Percentiles rank a stretch among this genome's conserved stretches.
Conservation (phyloP, 2,113 vertebrate genomes). For the Morone saxatilis region DNA sequence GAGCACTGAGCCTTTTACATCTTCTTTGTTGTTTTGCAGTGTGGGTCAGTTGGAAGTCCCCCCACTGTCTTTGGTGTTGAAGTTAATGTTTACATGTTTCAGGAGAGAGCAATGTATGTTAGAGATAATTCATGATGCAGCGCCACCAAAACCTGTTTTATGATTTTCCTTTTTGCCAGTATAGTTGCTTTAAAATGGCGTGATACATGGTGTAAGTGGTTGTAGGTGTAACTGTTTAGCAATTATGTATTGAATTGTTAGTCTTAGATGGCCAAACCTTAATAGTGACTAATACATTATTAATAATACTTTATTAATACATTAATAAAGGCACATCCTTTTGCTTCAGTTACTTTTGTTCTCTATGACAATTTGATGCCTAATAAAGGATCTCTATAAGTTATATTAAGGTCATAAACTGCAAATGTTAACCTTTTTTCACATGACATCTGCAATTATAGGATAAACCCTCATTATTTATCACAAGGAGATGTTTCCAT, state of each 20-base stretch:
- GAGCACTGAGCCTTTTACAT: not conserved
- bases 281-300: not conserved
- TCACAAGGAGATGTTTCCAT: conserved; percentile 25
- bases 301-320: no score
- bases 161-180: not conserved
- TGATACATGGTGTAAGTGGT: not conserved
- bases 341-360: conserved; percentile 18
- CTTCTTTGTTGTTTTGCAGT: not conserved
- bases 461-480: conserved; percentile 21
- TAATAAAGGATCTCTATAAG: conserved; percentile 1
- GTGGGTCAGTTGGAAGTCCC: not conserved
- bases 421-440: conserved; percentile 23
- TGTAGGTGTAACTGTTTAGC: no score
- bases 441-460: conserved; percentile 35
- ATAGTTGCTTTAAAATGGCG: not conserved
- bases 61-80: conserved; percentile 10
- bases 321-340: not conserved
- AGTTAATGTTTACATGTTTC: conserved; percentile 35
- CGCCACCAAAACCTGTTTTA: not conserved
- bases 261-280: no score
- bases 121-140: not conserved
- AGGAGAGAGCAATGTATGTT: not conserved
- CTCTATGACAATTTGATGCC: conserved; percentile 26
- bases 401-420: conserved; percentile 8
- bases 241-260: no score